Percentiles rank a stretch among this genome's conserved stretches.
phyloP scores from a whole-genome alignment of 1,140 invertebrate genomes.

The Phymorhynchus buccinoides region DNA sequence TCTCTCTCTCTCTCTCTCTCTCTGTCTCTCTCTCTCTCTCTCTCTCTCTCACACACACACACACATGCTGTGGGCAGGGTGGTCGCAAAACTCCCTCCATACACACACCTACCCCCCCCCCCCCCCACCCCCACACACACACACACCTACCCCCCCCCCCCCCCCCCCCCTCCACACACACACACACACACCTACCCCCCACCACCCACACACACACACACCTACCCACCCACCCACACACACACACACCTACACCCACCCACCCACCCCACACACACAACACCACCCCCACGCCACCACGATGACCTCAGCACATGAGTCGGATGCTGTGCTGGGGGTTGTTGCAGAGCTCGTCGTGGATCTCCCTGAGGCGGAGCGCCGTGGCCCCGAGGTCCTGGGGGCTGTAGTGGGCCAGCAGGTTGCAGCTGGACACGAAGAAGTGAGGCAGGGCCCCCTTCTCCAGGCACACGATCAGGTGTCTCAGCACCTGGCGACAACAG shows the following conservation, averaged over 20 bases:
- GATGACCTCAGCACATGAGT: conserved; percentile 40
- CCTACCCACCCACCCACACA: too few species aligned
- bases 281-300: neutral
- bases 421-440: conserved; percentile 47
- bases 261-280: neutral
- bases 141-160: neutral
- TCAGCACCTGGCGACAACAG: conserved; percentile 36
- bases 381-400: conserved; percentile 31
- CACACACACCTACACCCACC: neutral
- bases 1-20: neutral
- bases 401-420: conserved; percentile 40
- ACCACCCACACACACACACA: too few species aligned
- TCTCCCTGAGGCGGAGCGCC: conserved; percentile 30
- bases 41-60: neutral
- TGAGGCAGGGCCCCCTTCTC: conserved; percentile 42
- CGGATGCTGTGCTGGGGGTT: conserved; percentile 39
- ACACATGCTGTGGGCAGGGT: neutral
- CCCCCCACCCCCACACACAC: neutral
- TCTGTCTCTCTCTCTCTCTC: conserved; percentile 8
- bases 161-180: neutral
- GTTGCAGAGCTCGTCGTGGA: conserved; percentile 44
- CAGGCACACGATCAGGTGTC: conserved; percentile 39
- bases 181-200: neutral
- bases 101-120: neutral
- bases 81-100: neutral